Base-by-base conservation (phyloP, 2,113 vertebrate genomes). In the Propithecus coquereli region DNA sequence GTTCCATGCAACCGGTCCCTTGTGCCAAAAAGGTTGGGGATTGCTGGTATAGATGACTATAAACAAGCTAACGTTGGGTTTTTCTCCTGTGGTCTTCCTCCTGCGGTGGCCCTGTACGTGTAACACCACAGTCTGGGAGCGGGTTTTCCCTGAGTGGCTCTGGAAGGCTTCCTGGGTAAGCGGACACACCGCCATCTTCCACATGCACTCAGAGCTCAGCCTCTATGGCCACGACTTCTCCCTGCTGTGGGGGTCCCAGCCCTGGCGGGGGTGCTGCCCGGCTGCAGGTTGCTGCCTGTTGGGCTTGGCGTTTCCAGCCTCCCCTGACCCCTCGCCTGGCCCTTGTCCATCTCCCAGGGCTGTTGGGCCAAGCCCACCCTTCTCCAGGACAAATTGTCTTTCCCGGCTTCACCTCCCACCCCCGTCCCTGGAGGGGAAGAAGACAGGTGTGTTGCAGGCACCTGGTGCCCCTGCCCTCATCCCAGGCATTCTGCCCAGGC, bases 1-100 rank as follows among this genome's bases (percentile, higher is more conserved):
- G 54, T 57, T 57, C 54, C 20, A 0, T 22, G 7, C 18, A 57
- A 57, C 54, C 20, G 6, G 20, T 57, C 54, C 20, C 20, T 57
- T 20, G 54, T 57, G 54, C 54, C 20, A 22, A 8, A 57, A 57
- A 57, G 54, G 20, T 57, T 57, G 54, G 54, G 54, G 54, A 22
- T 22, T 7, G 54, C 54, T 57, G 54, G 7, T 57, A 74, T 6
- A n/a, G 45, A 25, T 43, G 74, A 23, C 0, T 43, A 2, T 1
- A 25, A 20, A 12, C 52, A n/a, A 30, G 34, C n/a, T 34, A 0
- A 47, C 0, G 0, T 16, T 14, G 6, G 0, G 13, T 16, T 34
- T 16, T 6, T 37, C 4, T 3, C 7, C 27, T 0, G 3, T 0
- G 43, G 34, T 1, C 59, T 34, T 14, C 18, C 25, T 47, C 79